Base-by-base conservation (phyloP, 2,888 invertebrate genomes). In the Elgonia sp. region DNA sequence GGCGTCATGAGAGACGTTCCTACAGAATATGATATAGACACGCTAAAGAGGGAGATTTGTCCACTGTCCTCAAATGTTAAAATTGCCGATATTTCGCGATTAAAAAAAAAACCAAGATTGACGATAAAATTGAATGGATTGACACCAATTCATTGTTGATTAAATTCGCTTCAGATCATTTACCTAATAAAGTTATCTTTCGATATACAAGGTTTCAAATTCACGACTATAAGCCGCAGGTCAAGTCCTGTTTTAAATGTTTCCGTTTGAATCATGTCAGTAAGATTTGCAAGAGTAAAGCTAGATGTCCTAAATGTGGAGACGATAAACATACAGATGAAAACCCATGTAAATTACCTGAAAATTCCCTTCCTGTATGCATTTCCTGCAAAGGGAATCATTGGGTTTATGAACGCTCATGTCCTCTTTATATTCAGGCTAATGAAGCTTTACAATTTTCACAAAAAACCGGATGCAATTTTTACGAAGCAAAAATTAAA, bases 171-270 rank as follows among this genome's bases (percentile, higher is more conserved):
- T 53, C 55, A 2, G n/a, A 53, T 39, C 37, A 39, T 16, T 16
- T 46, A 5, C 69, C 69, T 3, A 40, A 69, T 50, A 50, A 46
- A 29, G 18, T 69, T 29, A 69, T 16, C 5, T 69, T 50, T 20
- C 20, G 16, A 21, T 50, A 46, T 50, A 29, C 21, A 6, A 50
- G 20, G 0, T 69, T 29, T 37, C n/a, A 6, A 55, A 39, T 72
- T 8, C 2, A 55, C 8, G 72, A 72, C 3, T 80, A 12, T 18
- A 18, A 18, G 0, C 80, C 80, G n/a, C 40, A 14, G 0, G n/a
- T 70, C 1, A 80, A 80, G 62, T 50, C 62, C 0, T 80, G 80
- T 40, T 80, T 42, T 37, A 80, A 80, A 8, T 80, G 80, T 37
- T 80, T 20, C 18, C 21, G 60, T 4, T 14, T n/a, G 1, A 80